These are phyloP conservation scores for Temnopleurus reevesii DNA, from an alignment of 53 echinoderm and acorn worm species.

Conservation along the genomic window DNA sequence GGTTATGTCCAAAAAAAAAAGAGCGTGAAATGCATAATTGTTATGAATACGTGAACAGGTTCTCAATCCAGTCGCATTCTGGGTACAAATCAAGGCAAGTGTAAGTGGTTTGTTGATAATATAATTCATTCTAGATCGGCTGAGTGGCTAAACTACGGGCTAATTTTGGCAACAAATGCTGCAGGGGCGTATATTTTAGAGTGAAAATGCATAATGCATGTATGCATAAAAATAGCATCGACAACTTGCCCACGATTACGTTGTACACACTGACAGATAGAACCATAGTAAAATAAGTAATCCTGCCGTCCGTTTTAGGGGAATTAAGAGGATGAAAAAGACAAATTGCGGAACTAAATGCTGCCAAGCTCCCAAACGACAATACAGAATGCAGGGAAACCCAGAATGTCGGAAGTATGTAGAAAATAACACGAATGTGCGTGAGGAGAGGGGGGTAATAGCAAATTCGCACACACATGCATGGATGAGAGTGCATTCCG, in stretches of 20 bases:
- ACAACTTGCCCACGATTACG: not conserved
- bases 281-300: not conserved
- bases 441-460: too few species aligned
- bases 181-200: conserved; percentile 32
- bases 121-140: conserved; percentile 2
- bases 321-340: too few species aligned
- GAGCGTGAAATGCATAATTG: too few species aligned
- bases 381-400: too few species aligned
- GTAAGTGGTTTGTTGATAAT: conserved; percentile 31
- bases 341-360: too few species aligned
- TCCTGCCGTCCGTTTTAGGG: too few species aligned
- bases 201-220: conserved; percentile 46
- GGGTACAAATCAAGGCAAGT: not conserved
- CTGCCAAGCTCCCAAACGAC: too few species aligned
- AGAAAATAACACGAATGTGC: too few species aligned
- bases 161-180: conserved; percentile 39
- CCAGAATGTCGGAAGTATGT: too few species aligned
- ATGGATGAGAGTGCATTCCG: too few species aligned
- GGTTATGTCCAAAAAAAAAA: too few species aligned
- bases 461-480: too few species aligned
- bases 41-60: not conserved
- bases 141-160: conserved; percentile 31
- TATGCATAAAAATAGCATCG: not conserved
- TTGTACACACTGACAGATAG: not conserved
- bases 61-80: not conserved